Percentiles rank a stretch among this genome's conserved stretches.
Evolutionary conservation across 2,888 invertebrate genomes (phyloP).

Genomic region (Cephus nigrinus): DNA sequence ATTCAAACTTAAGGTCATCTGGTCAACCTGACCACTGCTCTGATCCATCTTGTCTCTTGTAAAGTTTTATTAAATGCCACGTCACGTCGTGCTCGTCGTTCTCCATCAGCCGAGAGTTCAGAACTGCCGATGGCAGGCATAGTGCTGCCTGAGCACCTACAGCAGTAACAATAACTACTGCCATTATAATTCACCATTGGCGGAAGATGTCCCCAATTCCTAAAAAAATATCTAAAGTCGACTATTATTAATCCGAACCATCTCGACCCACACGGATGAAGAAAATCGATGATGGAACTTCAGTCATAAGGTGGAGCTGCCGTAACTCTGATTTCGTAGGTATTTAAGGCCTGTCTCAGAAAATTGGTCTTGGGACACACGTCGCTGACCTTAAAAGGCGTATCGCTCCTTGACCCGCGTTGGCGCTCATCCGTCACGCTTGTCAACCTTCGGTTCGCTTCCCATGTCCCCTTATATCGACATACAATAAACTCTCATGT

Average conservation of each 20-base stretch:
- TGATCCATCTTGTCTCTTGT: slow-evolving; percentile 22
- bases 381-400: slow-evolving; percentile 22
- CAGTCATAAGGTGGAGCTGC: background rate
- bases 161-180: background rate
- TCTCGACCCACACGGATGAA: background rate
- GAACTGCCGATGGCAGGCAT: background rate
- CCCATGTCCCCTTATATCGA: slow-evolving; percentile 19
- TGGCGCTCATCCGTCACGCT: slow-evolving; percentile 25
- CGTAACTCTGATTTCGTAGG: background rate
- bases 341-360: slow-evolving; percentile 4
- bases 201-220: background rate
- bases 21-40: slow-evolving; percentile 19
- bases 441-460: slow-evolving; percentile 31
- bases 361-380: slow-evolving; percentile 19
- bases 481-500: slow-evolving; percentile 7
- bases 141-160: slow-evolving; percentile 14
- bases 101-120: slow-evolving; percentile 26
- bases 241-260: background rate
- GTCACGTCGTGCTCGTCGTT: slow-evolving; percentile 35
- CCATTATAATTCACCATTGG: background rate
- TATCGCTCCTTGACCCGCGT: slow-evolving; percentile 18
- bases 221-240: background rate
- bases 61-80: slow-evolving; percentile 44
- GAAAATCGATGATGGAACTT: background rate
- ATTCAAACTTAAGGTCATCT: slow-evolving; percentile 25